Evolutionary conservation across 2,113 vertebrate genomes (phyloP), one percentile per base, ranked within the genome.

Genomic region (Silurus glanis): DNA sequence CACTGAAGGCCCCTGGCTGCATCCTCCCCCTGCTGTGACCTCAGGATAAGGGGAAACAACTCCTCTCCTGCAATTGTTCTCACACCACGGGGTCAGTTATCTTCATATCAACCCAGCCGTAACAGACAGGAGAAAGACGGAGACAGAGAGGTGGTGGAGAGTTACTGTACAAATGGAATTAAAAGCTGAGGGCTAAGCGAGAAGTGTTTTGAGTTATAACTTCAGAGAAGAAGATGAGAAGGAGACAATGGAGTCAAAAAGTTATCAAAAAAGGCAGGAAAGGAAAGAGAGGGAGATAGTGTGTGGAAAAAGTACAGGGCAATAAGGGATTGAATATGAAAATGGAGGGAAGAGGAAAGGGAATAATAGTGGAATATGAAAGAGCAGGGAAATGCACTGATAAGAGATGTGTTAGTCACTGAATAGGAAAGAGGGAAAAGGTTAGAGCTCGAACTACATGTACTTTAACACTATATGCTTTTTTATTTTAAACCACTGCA

Each of bases 61-160:
- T 69, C 83, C 71, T 82, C 59, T 82, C 90, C 85, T 85, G 83
- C 86, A 76, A 92, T 91, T 92, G 91, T 93, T 89, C 85, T 85
- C 71, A 58, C 66, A 67, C 78, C 61, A 86, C 25, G 67, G 58
- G 71, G 83, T 86, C 85, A 90, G 88, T 86, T 83, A 83, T 89
- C 89, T 64, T 85, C 75, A 88, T 80, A 83, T 79, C 85, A 85
- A 37, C 66, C 37, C 86, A 80, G 28, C 53, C 58, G 72, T 74
- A 79, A 80, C 25, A 64, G 58, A 71, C 81, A 80, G 12, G 71
- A 23, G 58, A 51, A 84, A 72, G 75, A 64, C 6, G 37, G 45
- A 71, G 80, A 86, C 47, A 86, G 10, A 55, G 14, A 79, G 64
- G 69, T 45, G 37, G n/a, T 47, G 62, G 17, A 53, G 28, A 79